Evolutionary conservation across 2,888 invertebrate species (phyloP), one percentile per base, ranked within the genome.

Genomic region (Tiphia femorata): DNA sequence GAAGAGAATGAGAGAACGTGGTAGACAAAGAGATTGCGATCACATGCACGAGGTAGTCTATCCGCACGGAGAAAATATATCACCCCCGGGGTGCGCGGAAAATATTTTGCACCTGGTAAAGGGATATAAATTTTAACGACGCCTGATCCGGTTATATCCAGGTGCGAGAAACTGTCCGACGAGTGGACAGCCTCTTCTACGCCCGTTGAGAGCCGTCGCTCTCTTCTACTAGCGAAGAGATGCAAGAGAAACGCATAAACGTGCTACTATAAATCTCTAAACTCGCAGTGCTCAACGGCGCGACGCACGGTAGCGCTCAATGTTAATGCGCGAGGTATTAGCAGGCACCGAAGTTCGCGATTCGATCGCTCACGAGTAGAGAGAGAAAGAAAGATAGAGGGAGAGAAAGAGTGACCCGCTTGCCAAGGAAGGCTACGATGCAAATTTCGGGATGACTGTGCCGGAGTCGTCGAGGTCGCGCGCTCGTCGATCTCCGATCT

Each of bases 81-180:
- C 17, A 27, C 8, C 33, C 12, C 25, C 17, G 4, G 38, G n/a
- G n/a, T n/a, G n/a, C n/a, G 8, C 27, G 8, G 16, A 27, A 29
- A 38, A 25, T 8, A 20, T 12, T 27, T 40, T 19, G 20, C 27
- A 27, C 27, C 17, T 42, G 27, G 33, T 8, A 19, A 10, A 47
- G 16, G 19, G 8, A 35, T 14, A 54, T 43, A 21, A 29, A 48
- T 40, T 17, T 0, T 21, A 10, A 16, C 33, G 14, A 23, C 14
- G 46, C 40, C 8, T 14, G 41, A 20, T 44, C 14, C 30, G 47
- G 29, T 49, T 30, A 49, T 40, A 40, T 8, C 17, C 48, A 33
- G 23, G 23, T 19, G 46, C 16, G 10, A 47, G 20, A 37, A 42
- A 19, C 42, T 42, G n/a, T n/a, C n/a, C n/a, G n/a, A n/a, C n/a